Base-by-base conservation (phyloP, 1,140 invertebrate species). In the Drosophila micromelanica region DNA sequence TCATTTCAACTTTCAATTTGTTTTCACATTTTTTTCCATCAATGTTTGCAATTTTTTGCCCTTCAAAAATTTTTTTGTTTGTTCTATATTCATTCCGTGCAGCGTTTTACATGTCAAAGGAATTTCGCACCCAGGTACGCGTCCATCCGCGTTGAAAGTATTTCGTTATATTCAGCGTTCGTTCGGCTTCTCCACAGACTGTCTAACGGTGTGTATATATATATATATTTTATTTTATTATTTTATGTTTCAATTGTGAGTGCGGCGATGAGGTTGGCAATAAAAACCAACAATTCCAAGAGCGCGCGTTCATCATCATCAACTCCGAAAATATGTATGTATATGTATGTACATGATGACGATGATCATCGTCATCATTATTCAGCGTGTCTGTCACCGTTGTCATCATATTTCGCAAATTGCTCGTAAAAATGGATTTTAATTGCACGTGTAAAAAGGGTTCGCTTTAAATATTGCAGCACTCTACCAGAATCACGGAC, bases 81-180 rank as follows among this genome's bases (percentile, higher is more conserved):
- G 63, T 12, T 59, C 35, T 20, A 70, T 67, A 63, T 80, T 42
- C 62, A 74, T 71, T 64, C 43, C 60, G 54, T 35, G 59, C 40
- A n/a, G 55, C 49, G 73, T 82, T 86, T 86, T 87, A 82, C 82
- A 86, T 86, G 72, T 89, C 82, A 86, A 86, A 89, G 78, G 72
- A 70, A 75, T 43, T 46, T 67, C 40, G 65, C 48, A 52, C 52
- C 38, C 46, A 46, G 42, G 9, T 13, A 49, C 15, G 46, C 61
- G 60, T 55, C 11, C 67, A 61, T 70, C 70, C 70, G 57, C 43
- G 49, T 48, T 56, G 60, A 80, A 73, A 76, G 72, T 76, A 74
- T 52, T 68, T 45, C 45, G 49, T 80, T 27, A 35, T 49, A 54
- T 49, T 27, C 49, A 30, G 15, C 27, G 57, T 12, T 40, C 43